phyloP scores from a whole-genome alignment of 2,888 invertebrate species.

The Cactoblastis cactorum region DNA sequence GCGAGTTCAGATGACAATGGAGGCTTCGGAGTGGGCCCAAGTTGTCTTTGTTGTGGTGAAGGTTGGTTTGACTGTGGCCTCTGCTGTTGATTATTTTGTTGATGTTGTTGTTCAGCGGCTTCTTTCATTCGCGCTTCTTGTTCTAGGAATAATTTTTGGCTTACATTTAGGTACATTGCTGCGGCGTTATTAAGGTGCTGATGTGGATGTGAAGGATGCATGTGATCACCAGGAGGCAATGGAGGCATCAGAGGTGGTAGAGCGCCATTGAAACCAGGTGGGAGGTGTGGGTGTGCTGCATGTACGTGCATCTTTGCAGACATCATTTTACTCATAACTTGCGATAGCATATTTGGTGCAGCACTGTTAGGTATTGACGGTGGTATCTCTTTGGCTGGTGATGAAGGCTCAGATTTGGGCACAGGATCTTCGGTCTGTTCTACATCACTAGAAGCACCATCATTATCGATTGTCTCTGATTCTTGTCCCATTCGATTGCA shows the following conservation, averaged over 20 bases:
- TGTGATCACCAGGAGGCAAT: constrained; percentile 72
- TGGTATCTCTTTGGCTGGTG: constrained; percentile 74
- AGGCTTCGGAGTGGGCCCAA: constrained; percentile 67
- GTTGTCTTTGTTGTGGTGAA: constrained; percentile 74
- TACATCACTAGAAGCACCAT: constrained; percentile 86
- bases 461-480: constrained; percentile 86
- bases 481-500: constrained; percentile 91
- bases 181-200: constrained; percentile 82
- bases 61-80: constrained; percentile 80
- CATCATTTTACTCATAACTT: constrained; percentile 84
- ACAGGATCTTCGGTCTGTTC: constrained; percentile 77
- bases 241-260: constrained; percentile 77
- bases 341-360: constrained; percentile 79
- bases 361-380: constrained; percentile 63
- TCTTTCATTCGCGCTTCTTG: constrained; percentile 87
- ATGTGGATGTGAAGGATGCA: constrained; percentile 76
- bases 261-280: constrained; percentile 80
- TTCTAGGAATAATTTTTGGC: constrained; percentile 88
- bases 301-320: constrained; percentile 81
- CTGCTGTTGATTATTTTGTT: constrained; percentile 74
- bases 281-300: constrained; percentile 75
- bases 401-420: constrained; percentile 79
- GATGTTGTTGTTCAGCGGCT: constrained; percentile 78
- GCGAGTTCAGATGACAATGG: constrained; percentile 84
- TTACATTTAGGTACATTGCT: constrained; percentile 87